Base-by-base conservation (phyloP, 2,888 invertebrate genomes). In the Drosophila borealis region DNA sequence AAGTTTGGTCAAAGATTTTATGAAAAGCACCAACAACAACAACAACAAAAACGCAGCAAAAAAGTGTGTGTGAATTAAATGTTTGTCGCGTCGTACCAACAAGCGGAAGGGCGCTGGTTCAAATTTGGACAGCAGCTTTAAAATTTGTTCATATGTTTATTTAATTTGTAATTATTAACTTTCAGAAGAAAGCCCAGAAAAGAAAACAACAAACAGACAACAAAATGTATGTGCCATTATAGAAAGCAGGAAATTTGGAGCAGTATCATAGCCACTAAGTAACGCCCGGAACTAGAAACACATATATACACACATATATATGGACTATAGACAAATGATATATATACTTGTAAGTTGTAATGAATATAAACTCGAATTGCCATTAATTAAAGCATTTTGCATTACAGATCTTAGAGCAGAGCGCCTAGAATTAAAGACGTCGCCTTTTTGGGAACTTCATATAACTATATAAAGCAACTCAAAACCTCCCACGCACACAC, bases 221-320 rank as follows among this genome's bases (percentile, higher is more conserved):
- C 85, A 79, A 87, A 85, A 83, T 83, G 88, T 63, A 80, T 81
- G 82, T 83, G 82, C 88, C 82, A 84, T 87, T 75, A 62, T 87
- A 82, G 57, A 55, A 60, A 56, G 46, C 65, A 44, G 64, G 54
- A 61, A 69, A 50, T 61, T 75, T 72, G 77, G 66, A 79, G 77
- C 87, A 83, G 87, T 82, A 86, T 83, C 87, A 78, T 86, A 86
- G 76, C 36, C 64, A 74, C 63, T 87, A 86, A 86, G 81, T 55
- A 70, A 74, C 53, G 64, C 48, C 68, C 67, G 64, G 36, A 61
- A 36, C 19, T 36, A 59, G 46, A 54, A 63, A 62, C 45, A 60
- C 61, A 57, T 21, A 34, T 54, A 13, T 3, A 39, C 34, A 42
- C 8, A 64, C n/a, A 56, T 55, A 56, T 75, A 72, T 78, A 78